Evolutionary conservation across 2,113 vertebrate genomes (phyloP), one percentile per base, ranked within the genome.

Genomic region (Anhinga rufa): DNA sequence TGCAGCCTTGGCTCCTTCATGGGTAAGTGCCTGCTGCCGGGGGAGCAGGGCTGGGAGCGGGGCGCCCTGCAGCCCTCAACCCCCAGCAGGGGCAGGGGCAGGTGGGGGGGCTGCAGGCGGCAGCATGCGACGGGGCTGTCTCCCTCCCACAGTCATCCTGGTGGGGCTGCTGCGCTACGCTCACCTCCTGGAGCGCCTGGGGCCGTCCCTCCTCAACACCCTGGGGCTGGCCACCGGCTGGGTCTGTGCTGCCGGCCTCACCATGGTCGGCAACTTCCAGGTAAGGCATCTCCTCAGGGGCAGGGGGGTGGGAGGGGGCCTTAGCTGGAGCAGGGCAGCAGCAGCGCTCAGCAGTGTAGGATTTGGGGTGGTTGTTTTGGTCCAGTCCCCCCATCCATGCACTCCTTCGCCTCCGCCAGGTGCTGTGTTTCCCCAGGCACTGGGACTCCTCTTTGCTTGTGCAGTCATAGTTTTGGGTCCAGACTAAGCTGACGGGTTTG

Each of bases 261-360:
- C 98, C 92, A 98, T 99, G 97, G 98, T 99, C 54, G 99, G 99
- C 92, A 99, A 98, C 96, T 99, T 99, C 91, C 99, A 99, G 98
- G 98, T 99, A 98, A 92, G 71, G 34, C 25, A 1, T 46, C 22
- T 76, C 52, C 61, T 82, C 0, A 1, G 4, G 18, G 29, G 28
- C 18, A 9, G 14, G 1, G 14, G 7, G 9, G 4, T 4, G 16
- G 46, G 29, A 52, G 29, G 19, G 44, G 25, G 9, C 25, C 26
- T 48, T 44, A 52, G 24, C 69, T 70, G 81, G 20, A 54, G 52
- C 1, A 0, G 51, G 48, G 38, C 10, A 16, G 25, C 36, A 26
- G 42, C 42, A 86, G n/a, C 4, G 1, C 46, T 91, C 4, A 3
- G 38, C 6, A 3, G 7, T 12, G 16, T 40, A 18, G 51, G 61